Percentiles rank a stretch among this genome's conserved stretches.
Evolutionary conservation across 2,888 invertebrate species (phyloP).

Genomic region (Melitaea athalia): DNA sequence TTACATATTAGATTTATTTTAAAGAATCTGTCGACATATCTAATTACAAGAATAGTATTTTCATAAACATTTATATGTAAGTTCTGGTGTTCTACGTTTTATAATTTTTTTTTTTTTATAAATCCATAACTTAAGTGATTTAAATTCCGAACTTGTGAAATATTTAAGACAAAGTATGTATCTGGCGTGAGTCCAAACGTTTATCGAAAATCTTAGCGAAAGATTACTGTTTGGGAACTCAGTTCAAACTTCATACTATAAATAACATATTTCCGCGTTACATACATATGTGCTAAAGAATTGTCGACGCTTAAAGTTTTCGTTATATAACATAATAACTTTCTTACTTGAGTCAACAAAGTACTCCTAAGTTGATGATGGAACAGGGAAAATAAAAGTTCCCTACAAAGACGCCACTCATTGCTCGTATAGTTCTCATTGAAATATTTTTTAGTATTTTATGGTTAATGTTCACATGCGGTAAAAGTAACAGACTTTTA

Average conservation of each 20-base stretch:
- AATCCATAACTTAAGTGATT: not conserved
- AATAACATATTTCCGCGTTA: constrained; percentile 19
- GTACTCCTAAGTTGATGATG: constrained; percentile 13
- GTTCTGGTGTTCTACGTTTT: too few relatives aligned
- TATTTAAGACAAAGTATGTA: not conserved
- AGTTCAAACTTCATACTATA: constrained; percentile 3
- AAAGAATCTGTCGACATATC: too few relatives aligned
- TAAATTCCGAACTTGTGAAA: not conserved
- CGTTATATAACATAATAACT: constrained; percentile 28
- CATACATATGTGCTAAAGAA: constrained; percentile 12
- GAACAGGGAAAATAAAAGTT: not conserved
- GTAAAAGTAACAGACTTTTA: too few relatives aligned
- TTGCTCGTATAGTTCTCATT: not conserved
- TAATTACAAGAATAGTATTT: too few relatives aligned
- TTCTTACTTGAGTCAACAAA: constrained; percentile 25
- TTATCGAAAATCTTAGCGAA: constrained; percentile 3
- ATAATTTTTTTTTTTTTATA: too few relatives aligned
- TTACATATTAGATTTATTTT: too few relatives aligned
- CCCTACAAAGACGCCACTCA: not conserved
- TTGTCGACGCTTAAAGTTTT: constrained; percentile 18
- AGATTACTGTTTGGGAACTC: constrained; percentile 10
- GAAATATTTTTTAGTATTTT: not conserved
- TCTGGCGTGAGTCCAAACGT: constrained; percentile 9
- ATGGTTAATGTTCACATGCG: not conserved
- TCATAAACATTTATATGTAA: too few relatives aligned